Conservation (phyloP, 2,113 vertebrate species). For the Ciconia maguari region DNA sequence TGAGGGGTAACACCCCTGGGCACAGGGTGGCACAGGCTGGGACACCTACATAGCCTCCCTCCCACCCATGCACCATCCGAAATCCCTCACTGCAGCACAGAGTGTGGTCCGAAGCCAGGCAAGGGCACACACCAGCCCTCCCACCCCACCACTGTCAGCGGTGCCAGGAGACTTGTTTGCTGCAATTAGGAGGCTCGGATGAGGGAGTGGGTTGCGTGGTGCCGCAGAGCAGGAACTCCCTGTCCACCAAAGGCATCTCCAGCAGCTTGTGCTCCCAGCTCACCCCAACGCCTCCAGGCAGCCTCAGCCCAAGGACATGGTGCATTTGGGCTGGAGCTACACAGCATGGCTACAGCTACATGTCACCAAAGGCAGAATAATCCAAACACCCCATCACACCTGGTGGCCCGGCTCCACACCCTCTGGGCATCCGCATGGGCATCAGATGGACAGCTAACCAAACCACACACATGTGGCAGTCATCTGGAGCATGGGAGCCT, state of each 20-base stretch:
- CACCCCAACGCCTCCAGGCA: neutral
- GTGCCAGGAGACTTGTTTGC: neutral
- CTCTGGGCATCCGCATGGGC: neutral
- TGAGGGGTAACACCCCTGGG: neutral
- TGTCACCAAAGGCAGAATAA: neutral
- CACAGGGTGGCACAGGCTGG: neutral
- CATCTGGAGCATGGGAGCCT: neutral
- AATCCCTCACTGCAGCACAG: neutral
- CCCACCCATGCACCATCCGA: rapidly evolving
- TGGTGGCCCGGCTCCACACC: neutral
- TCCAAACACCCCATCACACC: neutral
- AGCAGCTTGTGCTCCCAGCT: neutral
- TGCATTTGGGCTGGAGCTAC: neutral
- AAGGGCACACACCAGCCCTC: neutral
- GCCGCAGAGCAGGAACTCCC: neutral
- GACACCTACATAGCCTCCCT: neutral
- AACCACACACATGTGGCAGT: rapidly evolving
- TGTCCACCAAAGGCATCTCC: rapidly evolving
- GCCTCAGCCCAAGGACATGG: neutral
- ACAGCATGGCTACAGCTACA: neutral
- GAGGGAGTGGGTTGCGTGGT: neutral
- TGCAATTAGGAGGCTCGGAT: neutral
- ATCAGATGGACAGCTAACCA: too few relatives aligned
- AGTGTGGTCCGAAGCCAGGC: rapidly evolving
- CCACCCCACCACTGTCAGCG: rapidly evolving